Percentiles rank a stretch among this genome's conserved stretches.
Conservation (phyloP, 2,113 vertebrate species). For the Clarias macrocephalus region DNA sequence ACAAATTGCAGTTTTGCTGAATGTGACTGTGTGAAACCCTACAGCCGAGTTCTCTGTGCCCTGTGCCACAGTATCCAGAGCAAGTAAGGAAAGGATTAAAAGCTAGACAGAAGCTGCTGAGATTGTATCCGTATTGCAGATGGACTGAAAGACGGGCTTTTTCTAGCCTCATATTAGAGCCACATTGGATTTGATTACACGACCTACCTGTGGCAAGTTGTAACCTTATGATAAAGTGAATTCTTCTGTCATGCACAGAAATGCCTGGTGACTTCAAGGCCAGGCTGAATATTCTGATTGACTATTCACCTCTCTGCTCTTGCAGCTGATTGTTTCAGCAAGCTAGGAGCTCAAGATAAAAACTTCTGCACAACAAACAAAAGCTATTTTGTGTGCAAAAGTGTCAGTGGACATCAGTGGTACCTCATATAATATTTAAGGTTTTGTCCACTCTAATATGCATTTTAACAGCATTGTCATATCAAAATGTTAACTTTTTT, state of each 20-base stretch:
- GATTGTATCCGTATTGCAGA: neutral
- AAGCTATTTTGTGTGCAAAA: neutral
- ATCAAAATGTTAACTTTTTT: neutral
- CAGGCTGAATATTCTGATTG: conserved; percentile 58
- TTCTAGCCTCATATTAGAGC: conserved; percentile 50
- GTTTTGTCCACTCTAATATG: neutral
- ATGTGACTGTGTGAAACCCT: conserved; percentile 11
- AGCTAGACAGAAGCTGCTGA: neutral
- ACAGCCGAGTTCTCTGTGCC: neutral
- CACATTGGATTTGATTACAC: conserved; percentile 63
- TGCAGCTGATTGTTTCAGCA: conserved; percentile 43
- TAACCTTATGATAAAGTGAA: conserved; percentile 61
- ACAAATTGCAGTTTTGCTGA: conserved; percentile 25
- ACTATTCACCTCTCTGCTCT: conserved; percentile 53
- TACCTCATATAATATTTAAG: neutral
- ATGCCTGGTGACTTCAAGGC: conserved; percentile 56
- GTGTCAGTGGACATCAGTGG: neutral
- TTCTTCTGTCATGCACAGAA: conserved; percentile 51
- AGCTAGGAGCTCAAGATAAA: neutral
- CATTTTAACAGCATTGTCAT: neutral
- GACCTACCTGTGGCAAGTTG: conserved; percentile 48
- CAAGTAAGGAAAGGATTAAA: conserved; percentile 5
- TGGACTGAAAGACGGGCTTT: neutral
- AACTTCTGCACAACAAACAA: conserved; percentile 7
- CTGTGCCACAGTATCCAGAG: neutral